A percentile compares a stretch with the other conserved stretches of the same genome.
Conservation (phyloP, 2,888 invertebrate genomes). For the Muschampia plurimacula region DNA sequence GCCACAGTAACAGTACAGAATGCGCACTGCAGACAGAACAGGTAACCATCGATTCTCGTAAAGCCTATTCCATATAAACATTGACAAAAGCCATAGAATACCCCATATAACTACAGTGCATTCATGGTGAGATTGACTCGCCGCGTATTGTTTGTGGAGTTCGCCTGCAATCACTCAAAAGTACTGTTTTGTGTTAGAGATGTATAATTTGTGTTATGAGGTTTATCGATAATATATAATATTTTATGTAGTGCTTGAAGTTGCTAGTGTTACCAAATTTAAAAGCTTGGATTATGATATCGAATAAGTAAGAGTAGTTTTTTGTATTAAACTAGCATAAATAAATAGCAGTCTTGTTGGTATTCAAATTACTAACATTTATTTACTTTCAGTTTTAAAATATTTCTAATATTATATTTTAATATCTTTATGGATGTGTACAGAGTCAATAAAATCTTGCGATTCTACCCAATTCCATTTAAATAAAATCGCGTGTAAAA, state of each 20-base stretch:
- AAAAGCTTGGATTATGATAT: no score
- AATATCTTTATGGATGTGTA: no score
- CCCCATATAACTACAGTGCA: conserved; percentile 52
- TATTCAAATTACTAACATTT: no score
- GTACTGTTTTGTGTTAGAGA: conserved; percentile 64
- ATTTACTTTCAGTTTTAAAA: no score
- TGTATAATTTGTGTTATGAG: conserved; percentile 39
- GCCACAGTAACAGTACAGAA: conserved; percentile 22
- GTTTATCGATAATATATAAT: conserved; percentile 11
- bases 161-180: conserved; percentile 82
- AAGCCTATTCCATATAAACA: conserved; percentile 54
- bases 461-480: no score
- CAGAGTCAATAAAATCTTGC: no score
- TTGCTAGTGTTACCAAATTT: no score
- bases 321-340: no score
- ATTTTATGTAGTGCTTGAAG: not conserved
- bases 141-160: conserved; percentile 76
- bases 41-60: conserved; percentile 56
- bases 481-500: no score
- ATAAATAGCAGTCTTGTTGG: no score
- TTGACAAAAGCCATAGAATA: conserved; percentile 53
- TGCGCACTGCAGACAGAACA: conserved; percentile 39
- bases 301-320: no score
- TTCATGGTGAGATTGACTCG: conserved; percentile 74
- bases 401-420: no score